Conservation (phyloP, 2,888 invertebrate species). For the Mesochorus sp. region DNA sequence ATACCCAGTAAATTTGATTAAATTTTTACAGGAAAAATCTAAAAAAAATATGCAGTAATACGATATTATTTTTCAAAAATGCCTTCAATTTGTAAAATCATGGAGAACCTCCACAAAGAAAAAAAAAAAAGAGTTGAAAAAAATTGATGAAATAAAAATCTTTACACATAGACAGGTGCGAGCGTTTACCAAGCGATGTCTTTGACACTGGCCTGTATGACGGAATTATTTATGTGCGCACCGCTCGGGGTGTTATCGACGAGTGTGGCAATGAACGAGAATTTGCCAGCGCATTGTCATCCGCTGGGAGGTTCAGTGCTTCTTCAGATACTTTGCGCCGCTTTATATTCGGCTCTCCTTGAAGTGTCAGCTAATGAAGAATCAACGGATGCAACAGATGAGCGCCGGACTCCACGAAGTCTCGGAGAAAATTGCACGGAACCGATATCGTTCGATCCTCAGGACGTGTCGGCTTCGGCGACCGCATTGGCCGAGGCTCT, state of each 20-base stretch:
- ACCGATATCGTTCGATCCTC: conserved; percentile 67
- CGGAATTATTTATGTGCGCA: conserved; percentile 87
- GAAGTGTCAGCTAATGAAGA: conserved; percentile 57
- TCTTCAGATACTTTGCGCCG: conserved; percentile 85
- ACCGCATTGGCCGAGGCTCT: conserved; percentile 90
- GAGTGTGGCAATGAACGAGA: conserved; percentile 86
- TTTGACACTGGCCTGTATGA: conserved; percentile 87
- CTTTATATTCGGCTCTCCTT: conserved; percentile 86
- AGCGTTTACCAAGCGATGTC: conserved; percentile 93
- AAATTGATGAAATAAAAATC: not conserved
- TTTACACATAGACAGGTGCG: conserved; percentile 86
- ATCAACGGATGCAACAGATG: conserved; percentile 20
- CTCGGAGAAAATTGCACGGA: conserved; percentile 49
- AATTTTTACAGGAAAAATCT: conserved; percentile 47
- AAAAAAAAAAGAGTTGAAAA: not conserved
- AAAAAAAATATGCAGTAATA: too few species aligned
- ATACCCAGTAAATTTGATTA: too few species aligned
- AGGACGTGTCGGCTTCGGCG: conserved; percentile 79
- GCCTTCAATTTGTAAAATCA: not conserved
- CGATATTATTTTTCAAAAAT: too few species aligned
- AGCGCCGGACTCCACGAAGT: conserved; percentile 9
- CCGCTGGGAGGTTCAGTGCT: conserved; percentile 89
- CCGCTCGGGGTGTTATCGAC: conserved; percentile 84
- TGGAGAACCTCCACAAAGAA: too few species aligned
- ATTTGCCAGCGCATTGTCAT: conserved; percentile 87